phyloP scores from a whole-genome alignment of 2,797 vertebrate species.

The Scolopax bukidnonensis region DNA sequence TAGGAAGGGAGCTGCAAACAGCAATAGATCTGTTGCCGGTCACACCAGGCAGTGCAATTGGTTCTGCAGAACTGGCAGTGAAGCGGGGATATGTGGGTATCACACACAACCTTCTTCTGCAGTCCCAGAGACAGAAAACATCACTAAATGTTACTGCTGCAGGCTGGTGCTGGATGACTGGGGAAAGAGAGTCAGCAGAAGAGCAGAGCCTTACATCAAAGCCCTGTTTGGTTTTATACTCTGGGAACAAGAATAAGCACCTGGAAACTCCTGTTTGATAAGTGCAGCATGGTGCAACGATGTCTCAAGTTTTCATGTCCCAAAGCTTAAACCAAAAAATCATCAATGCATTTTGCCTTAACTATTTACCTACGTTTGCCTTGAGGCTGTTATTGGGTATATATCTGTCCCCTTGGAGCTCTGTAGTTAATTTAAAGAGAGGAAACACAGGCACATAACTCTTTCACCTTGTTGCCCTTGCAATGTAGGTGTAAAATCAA shows the following conservation, averaged over 20 bases:
- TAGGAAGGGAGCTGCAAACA: fast-evolving
- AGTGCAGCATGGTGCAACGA: neutral
- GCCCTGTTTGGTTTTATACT: neutral
- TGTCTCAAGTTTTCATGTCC: neutral
- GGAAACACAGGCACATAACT: neutral
- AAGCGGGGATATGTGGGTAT: no score
- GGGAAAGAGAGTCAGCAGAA: neutral
- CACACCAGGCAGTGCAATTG: neutral
- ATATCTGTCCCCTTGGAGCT: neutral
- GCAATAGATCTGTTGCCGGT: neutral
- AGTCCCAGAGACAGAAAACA: neutral
- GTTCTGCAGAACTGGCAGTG: neutral
- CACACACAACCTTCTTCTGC: neutral
- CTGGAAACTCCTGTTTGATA: neutral
- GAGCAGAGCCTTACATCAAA: neutral
- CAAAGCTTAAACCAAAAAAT: neutral
- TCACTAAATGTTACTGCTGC: neutral
- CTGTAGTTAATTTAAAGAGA: neutral
- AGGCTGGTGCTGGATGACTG: neutral
- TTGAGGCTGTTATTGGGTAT: neutral
- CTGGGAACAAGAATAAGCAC: neutral
- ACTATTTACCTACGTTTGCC: neutral
- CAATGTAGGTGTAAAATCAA: neutral
- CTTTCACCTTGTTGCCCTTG: neutral
- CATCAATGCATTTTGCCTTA: neutral